phyloP scores from a whole-genome alignment of 2,113 vertebrate genomes.

The Myotis yumanensis region DNA sequence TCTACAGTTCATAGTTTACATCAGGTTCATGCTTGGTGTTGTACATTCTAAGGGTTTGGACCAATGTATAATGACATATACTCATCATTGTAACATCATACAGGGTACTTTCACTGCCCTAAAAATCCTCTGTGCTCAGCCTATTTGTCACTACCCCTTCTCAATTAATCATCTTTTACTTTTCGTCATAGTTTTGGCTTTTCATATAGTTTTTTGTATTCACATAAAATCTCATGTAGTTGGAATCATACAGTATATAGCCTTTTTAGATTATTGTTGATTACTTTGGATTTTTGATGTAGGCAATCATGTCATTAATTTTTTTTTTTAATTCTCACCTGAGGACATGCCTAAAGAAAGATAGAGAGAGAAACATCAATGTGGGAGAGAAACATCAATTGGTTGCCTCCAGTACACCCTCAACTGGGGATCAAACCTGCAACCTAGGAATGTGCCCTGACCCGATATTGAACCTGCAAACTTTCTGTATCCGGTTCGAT shows the following conservation, averaged over 20 bases:
- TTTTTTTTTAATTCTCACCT: neutral
- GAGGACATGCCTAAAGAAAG: no score
- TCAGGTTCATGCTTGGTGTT: neutral
- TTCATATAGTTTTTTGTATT: neutral
- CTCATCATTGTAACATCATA: neutral
- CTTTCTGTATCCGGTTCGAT: no score
- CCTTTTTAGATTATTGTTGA: neutral
- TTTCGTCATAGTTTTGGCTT: neutral
- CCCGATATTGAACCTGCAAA: no score
- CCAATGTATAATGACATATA: neutral
- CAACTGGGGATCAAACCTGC: no score
- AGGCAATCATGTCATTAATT: neutral
- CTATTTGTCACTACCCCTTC: neutral
- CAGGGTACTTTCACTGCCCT: neutral
- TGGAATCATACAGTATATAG: neutral
- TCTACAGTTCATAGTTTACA: neutral
- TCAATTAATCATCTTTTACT: neutral
- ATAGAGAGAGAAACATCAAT: no score
- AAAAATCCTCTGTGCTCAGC: neutral
- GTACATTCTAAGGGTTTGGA: neutral
- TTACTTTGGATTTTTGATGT: neutral
- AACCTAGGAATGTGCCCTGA: no score
- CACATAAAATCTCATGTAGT: neutral
- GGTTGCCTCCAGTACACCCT: no score
- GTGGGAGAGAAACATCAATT: no score